These are phyloP conservation scores for Trididemnum clinides DNA, from an alignment of 23 tunicate genomes.

Conservation along the genomic window DNA sequence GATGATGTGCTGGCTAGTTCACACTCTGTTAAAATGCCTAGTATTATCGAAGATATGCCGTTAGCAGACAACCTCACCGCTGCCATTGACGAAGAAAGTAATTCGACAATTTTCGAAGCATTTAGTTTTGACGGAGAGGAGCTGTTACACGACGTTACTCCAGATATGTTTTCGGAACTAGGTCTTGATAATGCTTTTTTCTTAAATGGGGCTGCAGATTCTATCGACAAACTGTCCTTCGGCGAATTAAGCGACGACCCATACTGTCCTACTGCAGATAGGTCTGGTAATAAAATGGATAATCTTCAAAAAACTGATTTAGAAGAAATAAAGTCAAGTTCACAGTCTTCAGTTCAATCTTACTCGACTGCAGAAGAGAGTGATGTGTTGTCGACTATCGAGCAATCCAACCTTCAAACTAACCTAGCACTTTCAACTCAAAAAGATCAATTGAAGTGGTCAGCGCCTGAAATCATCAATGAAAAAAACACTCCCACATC, in stretches of 20 bases:
- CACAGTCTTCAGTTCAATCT: not conserved
- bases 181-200: conserved; percentile 53
- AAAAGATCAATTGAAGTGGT: too few relatives aligned
- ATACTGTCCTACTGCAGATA: not conserved
- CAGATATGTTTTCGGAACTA: conserved; percentile 49
- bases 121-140: conserved; percentile 39
- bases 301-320: not conserved
- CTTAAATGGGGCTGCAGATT: conserved; percentile 36
- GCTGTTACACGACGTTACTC: conserved; percentile 48
- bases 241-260: conserved; percentile 33
- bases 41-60: not conserved
- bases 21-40: not conserved
- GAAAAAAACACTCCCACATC: too few relatives aligned
- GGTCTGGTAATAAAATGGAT: not conserved
- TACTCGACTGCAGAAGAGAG: not conserved
- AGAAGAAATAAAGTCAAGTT: not conserved
- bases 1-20: not conserved
- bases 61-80: not conserved
- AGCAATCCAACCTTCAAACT: too few relatives aligned
- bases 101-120: conserved; percentile 39
- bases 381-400: not conserved
- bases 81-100: conserved; percentile 31
- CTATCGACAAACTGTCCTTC: conserved; percentile 34
- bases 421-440: too few relatives aligned
- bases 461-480: too few relatives aligned